Base-by-base conservation (phyloP, 2,888 invertebrate genomes). In the Apantesis nais region DNA sequence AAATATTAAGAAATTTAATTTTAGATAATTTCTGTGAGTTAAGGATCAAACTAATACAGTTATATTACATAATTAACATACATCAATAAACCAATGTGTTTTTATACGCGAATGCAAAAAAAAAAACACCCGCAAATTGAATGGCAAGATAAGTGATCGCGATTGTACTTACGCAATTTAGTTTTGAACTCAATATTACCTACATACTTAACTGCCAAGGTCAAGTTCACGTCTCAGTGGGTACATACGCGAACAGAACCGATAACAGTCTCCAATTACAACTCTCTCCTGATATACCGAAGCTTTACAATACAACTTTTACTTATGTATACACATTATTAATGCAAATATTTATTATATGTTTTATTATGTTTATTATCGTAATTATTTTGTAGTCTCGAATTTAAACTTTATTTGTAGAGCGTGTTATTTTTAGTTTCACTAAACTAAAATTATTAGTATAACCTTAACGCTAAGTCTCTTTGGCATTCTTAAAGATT, bases 171-270 rank as follows among this genome's bases (percentile, higher is more conserved):
- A 58, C 29, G 58, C 58, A 58, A 58, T 58, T n/a, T 37, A 37
- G 22, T 61, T 62, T 22, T 62, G 61, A 62, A 62, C 61, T 37
- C 37, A 34, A 62, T 22, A 22, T 34, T 62, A 62, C 19, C 58
- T 37, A 52, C n/a, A 52, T 2, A 34, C 34, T n/a, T 34, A 19
- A 31, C 61, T 62, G 12, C 34, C n/a, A 65, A 48, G 34, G 64
- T 52, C 64, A 48, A 52, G 64, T 52, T 65, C 48, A 34, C 22
- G 48, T 52, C 7, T 29, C 29, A 29, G 29, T 29, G 16, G 29
- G 29, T 58, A 58, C 29, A 31, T 34, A 62, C 37, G 61, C 19
- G n/a, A 11, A 62, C 61, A 62, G n/a, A 37, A 58, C 58, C 29
- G 29, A 58, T 62, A 37, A 34, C 29, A 62, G 12, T 37, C 34